Conservation (phyloP, 2,888 invertebrate species). For the Heliconius cydno region DNA sequence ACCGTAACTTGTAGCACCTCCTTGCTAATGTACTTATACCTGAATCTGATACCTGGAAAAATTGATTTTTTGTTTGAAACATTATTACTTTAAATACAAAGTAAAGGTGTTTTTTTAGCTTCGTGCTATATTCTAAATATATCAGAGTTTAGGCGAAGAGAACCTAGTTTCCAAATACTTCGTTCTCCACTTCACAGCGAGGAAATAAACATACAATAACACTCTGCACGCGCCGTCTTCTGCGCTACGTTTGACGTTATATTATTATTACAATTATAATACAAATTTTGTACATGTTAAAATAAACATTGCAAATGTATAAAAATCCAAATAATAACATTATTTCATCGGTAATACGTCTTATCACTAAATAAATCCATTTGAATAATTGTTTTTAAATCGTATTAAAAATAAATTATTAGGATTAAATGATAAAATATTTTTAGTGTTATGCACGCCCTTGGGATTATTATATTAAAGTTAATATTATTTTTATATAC, state of each 20-base stretch:
- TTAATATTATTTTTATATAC: neutral
- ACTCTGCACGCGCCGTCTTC: no score
- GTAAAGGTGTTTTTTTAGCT: neutral
- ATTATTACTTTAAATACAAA: neutral
- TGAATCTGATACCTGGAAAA: constrained; percentile 89
- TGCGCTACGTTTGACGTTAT: neutral
- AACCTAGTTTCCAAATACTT: no score
- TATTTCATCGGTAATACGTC: neutral
- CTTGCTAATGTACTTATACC: constrained; percentile 94
- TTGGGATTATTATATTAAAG: neutral
- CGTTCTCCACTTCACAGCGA: neutral
- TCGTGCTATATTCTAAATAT: neutral
- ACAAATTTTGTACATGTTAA: neutral
- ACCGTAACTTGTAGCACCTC: constrained; percentile 93
- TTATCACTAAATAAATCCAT: neutral
- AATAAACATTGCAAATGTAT: neutral
- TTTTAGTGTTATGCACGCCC: neutral
- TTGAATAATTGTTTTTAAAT: neutral
- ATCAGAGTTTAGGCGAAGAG: no score
- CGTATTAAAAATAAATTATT: neutral
- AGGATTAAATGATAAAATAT: neutral
- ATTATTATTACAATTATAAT: neutral
- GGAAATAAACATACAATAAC: neutral
- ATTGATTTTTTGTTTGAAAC: neutral
- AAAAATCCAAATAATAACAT: neutral